Percentiles rank a stretch among this genome's conserved stretches.
phyloP scores from a whole-genome alignment of 2,113 vertebrate species.

The Suricata suricatta region DNA sequence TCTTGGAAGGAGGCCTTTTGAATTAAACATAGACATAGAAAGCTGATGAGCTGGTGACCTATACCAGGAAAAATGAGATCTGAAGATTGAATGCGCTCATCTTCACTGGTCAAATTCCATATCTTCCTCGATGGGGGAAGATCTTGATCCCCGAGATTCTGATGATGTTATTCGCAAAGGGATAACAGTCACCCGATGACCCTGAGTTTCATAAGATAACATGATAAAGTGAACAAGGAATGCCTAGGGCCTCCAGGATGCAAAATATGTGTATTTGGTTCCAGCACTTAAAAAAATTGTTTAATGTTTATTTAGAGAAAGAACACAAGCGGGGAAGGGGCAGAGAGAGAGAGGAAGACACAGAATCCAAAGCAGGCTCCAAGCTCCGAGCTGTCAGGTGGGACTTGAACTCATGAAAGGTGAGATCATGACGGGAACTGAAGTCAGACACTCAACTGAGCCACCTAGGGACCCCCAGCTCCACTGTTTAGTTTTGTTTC shows the following conservation, averaged over 20 bases:
- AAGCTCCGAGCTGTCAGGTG: too few relatives aligned
- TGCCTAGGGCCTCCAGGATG: rapidly evolving
- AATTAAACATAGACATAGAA: rapidly evolving
- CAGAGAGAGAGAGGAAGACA: too few relatives aligned
- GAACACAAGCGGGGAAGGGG: too few relatives aligned
- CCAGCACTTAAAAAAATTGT: too few relatives aligned
- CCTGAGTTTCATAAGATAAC: not conserved
- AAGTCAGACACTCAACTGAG: too few relatives aligned
- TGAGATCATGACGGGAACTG: too few relatives aligned
- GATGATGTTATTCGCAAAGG: not conserved
- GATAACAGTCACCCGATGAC: not conserved
- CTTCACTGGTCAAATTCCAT: not conserved
- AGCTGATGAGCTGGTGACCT: too few relatives aligned
- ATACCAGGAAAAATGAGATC: rapidly evolving
- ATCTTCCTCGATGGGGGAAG: not conserved
- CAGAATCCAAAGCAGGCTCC: too few relatives aligned
- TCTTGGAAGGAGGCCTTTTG: rapidly evolving
- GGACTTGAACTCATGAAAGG: too few relatives aligned
- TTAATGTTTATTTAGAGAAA: too few relatives aligned
- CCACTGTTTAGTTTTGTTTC: not conserved
- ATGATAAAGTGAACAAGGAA: not conserved
- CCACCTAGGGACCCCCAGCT: rapidly evolving
- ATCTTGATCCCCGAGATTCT: not conserved
- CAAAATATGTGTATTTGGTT: rapidly evolving
- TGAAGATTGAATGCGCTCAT: not conserved